These are phyloP conservation scores for Philantomba maxwellii DNA, from an alignment of 2,113 vertebrate genomes.

Conservation along the genomic window DNA sequence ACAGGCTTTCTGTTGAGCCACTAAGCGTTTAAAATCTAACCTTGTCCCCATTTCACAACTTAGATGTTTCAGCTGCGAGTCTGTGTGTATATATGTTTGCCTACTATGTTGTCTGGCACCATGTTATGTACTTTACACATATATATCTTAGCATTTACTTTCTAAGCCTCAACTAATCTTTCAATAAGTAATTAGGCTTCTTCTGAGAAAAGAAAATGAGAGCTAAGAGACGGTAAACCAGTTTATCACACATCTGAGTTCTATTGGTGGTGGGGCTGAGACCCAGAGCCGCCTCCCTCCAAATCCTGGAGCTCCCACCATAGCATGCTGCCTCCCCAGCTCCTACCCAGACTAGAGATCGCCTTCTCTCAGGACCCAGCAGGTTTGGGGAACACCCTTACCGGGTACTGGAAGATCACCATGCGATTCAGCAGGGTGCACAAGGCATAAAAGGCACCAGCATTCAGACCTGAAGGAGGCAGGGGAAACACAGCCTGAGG, in stretches of 20 bases:
- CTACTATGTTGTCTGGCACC: not conserved
- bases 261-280: not conserved
- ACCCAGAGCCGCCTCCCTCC: not conserved
- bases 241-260: not conserved
- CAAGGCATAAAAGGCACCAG: constrained; percentile 92
- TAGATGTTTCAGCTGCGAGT: not conserved
- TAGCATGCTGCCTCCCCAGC: no score
- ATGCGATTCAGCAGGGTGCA: constrained; percentile 94
- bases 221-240: not conserved
- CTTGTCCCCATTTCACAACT: not conserved
- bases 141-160: not conserved
- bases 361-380: not conserved
- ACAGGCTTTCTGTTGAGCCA: not conserved
- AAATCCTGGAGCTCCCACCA: not conserved
- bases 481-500: constrained; percentile 62
- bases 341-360: no score
- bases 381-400: constrained; percentile 77
- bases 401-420: constrained; percentile 89
- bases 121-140: not conserved
- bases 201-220: not conserved
- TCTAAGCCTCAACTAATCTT: not conserved
- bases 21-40: not conserved
- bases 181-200: not conserved
- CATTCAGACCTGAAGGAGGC: constrained; percentile 87
- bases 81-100: not conserved